A percentile compares a stretch with the other conserved stretches of the same genome.
Conservation (phyloP, 2,113 vertebrate genomes). For the Periophthalmodon schlosseri region DNA sequence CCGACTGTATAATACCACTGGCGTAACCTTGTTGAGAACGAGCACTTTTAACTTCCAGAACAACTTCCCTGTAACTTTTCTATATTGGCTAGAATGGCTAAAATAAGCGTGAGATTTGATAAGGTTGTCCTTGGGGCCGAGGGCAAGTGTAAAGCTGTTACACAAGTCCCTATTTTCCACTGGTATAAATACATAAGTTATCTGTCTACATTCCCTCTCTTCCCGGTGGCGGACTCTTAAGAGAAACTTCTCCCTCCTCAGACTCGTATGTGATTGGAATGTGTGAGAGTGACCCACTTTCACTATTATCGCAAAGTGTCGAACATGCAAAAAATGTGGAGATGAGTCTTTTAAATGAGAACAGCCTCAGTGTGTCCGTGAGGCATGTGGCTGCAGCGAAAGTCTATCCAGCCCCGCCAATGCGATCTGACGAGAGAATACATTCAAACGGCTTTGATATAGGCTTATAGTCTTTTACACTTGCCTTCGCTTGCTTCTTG, state of each 20-base stretch:
- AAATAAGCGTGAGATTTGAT: not conserved
- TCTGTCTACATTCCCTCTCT: constrained; percentile 25
- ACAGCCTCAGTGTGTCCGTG: constrained; percentile 48
- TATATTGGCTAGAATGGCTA: not conserved
- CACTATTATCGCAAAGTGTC: constrained; percentile 63
- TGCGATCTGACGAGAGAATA: constrained; percentile 52
- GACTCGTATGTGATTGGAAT: constrained; percentile 55
- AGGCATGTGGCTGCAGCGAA: constrained; percentile 66
- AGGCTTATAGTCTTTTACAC: constrained; percentile 53
- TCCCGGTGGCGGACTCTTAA: constrained; percentile 39
- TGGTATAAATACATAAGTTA: not conserved
- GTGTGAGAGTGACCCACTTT: constrained; percentile 67
- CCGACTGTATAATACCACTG: too few relatives aligned
- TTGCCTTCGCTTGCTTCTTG: constrained; percentile 52
- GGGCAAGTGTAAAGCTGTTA: not conserved
- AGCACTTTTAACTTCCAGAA: not conserved
- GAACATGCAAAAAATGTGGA: constrained; percentile 66
- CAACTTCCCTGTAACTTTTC: not conserved
- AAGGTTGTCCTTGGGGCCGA: not conserved
- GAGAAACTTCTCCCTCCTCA: constrained; percentile 43
- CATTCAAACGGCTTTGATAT: constrained; percentile 59
- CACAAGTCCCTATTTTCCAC: not conserved
- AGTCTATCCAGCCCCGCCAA: constrained; percentile 48
- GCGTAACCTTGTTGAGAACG: too few relatives aligned
- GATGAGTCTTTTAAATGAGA: constrained; percentile 67